Evolutionary conservation across 2,113 vertebrate species (phyloP).

Genomic region (Gymnarchus niloticus): DNA sequence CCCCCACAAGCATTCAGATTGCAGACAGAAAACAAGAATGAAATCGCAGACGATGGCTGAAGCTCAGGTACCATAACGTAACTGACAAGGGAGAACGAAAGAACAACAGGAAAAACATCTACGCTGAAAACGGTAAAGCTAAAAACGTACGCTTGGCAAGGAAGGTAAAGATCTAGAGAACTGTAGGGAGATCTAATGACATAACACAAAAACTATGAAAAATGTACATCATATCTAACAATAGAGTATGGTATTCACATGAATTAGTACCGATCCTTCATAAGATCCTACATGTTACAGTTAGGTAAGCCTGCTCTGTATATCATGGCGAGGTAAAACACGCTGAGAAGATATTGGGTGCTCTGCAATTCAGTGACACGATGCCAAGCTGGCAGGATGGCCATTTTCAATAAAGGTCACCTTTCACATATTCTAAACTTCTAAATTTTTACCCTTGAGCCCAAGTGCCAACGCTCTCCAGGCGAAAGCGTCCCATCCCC

Average conservation of each 20-base stretch:
- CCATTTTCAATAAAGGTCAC: neutral
- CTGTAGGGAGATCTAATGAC: neutral
- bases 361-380: neutral
- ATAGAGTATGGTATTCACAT: neutral
- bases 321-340: neutral
- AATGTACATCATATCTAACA: neutral
- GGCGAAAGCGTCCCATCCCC: neutral
- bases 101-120: neutral
- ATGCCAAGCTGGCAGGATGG: neutral
- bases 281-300: neutral
- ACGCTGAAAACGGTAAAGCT: neutral
- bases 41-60: constrained; percentile 1
- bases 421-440: constrained; percentile 10
- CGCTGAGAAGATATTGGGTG: neutral
- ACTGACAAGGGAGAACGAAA: neutral
- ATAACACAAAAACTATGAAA: neutral
- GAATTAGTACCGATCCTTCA: neutral
- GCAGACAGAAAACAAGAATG: constrained; percentile 1
- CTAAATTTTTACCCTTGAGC: neutral
- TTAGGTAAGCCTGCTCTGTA: neutral
- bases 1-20: neutral
- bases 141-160: neutral
- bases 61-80: neutral
- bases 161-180: neutral
- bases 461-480: neutral